Conservation (phyloP, 1,140 invertebrate genomes). For the Bactericera cockerelli region DNA sequence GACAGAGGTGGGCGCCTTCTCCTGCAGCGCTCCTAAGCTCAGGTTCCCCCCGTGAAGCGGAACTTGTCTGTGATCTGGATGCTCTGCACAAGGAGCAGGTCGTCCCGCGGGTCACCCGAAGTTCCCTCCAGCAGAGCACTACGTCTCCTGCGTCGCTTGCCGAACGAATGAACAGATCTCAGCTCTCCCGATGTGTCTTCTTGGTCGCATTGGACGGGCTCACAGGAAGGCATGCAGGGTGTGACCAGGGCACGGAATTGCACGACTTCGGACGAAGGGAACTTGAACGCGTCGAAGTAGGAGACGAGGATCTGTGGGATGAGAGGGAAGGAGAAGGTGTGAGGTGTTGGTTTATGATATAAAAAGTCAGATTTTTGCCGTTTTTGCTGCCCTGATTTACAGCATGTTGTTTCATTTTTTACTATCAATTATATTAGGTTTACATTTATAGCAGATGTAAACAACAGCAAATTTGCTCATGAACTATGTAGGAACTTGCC, state of each 20-base stretch:
- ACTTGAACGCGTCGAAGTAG: slow-evolving; percentile 91
- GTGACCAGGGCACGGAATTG: slow-evolving; percentile 87
- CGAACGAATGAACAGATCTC: slow-evolving; percentile 63
- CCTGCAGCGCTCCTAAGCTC: slow-evolving; percentile 22
- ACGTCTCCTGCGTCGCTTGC: slow-evolving; percentile 47
- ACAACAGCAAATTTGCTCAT: too few relatives aligned
- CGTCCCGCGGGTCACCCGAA: slow-evolving; percentile 42
- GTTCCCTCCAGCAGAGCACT: slow-evolving; percentile 28
- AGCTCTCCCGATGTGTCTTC: slow-evolving; percentile 62
- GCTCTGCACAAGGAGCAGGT: slow-evolving; percentile 71
- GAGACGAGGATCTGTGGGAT: slow-evolving; percentile 60
- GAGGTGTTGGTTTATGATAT: background rate
- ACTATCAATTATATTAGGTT: too few relatives aligned
- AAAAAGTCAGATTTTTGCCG: background rate
- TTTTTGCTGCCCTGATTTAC: too few relatives aligned
- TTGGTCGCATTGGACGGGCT: slow-evolving; percentile 73
- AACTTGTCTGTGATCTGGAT: slow-evolving; percentile 89
- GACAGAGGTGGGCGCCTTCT: slow-evolving; percentile 32
- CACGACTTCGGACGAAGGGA: slow-evolving; percentile 84
- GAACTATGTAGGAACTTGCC: too few relatives aligned
- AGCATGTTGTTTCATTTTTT: too few relatives aligned
- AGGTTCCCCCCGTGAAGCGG: slow-evolving; percentile 45
- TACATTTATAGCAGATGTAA: too few relatives aligned
- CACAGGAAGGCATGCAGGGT: slow-evolving; percentile 80
- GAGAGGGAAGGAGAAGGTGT: background rate